Base-by-base conservation (phyloP, 1,140 invertebrate genomes). In the Eumaeus atala region DNA sequence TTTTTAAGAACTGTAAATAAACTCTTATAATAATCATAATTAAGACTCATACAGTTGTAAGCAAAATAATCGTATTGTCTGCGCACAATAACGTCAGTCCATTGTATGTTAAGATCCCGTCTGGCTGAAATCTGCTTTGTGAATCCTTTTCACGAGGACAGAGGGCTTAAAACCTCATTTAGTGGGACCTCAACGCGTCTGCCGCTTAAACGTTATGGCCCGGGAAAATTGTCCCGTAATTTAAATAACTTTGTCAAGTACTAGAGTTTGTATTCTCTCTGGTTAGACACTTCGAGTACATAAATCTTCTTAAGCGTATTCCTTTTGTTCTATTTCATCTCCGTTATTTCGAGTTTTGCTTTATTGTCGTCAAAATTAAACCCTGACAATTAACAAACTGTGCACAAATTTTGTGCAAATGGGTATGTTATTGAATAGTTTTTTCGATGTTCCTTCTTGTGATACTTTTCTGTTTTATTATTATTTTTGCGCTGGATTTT, bases 151-250 rank as follows among this genome's bases (percentile, higher is more conserved):
- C 73, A 79, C 68, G 65, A 66, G 65, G 70, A 80, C 62, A 70
- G 69, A 28, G 65, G 70, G 74, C 70, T 83, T 83, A 80, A 80
- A 81, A 77, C 76, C 73, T 81, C 79, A 81, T 84, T 84, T 81
- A 77, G 68, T 50, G 62, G 54, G 67, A 71, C 62, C 70, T 64
- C 77, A 65, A 66, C 75, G 69, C 67, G 67, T 72, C 57, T 69
- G 59, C 70, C 76, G 74, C 76, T 81, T 78, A 77, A 76, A 75
- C 72, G 71, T 71, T 77, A 72, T 78, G 62, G 71, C 66, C 66
- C 62, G 77, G 74, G 77, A 83, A 77, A 82, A 83, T 83, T 80
- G 77, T 80, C 74, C 77, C 70, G 65, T 78, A 75, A 77, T 79
- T 84, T 81, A 77, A 83, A 84, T 83, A 83, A 83, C 74, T 81